Conservation (phyloP, 1,140 invertebrate genomes). For the Euborellia annulipes region DNA sequence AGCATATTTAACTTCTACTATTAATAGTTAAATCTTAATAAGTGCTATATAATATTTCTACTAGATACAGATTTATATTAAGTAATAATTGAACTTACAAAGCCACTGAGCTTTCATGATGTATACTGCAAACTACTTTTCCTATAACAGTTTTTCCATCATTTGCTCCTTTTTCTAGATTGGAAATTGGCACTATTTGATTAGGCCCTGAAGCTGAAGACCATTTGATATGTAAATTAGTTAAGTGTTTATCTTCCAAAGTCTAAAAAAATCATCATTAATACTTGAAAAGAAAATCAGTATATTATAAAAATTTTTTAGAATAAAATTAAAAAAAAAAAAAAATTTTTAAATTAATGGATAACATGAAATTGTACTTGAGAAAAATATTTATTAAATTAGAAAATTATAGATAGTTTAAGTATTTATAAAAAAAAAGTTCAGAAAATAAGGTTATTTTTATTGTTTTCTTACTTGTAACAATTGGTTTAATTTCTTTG, state of each 20-base stretch:
- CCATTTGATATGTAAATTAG: too few relatives aligned
- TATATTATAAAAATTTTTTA: slow-evolving; percentile 4
- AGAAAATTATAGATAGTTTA: slow-evolving; percentile 17
- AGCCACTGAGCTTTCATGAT: slow-evolving; percentile 54
- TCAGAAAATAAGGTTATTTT: slow-evolving; percentile 3
- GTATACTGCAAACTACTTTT: slow-evolving; percentile 65
- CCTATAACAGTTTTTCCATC: slow-evolving; percentile 52
- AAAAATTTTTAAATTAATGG: slow-evolving; percentile 7
- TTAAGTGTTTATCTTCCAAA: slow-evolving; percentile 32
- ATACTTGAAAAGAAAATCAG: not conserved
- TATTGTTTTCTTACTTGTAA: slow-evolving; percentile 32
- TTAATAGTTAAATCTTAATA: too few relatives aligned
- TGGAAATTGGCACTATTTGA: slow-evolving; percentile 31
- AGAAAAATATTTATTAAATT: slow-evolving; percentile 12
- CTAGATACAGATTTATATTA: too few relatives aligned
- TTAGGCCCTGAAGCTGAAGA: too few relatives aligned
- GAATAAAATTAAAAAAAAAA: slow-evolving; percentile 1
- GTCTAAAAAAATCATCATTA: slow-evolving; percentile 22
- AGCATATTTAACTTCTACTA: too few relatives aligned
- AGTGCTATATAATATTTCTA: too few relatives aligned
- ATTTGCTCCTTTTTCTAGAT: slow-evolving; percentile 41
- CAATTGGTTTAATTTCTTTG: slow-evolving; percentile 47
- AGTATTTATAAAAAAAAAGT: slow-evolving; percentile 13
- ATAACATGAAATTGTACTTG: not conserved
- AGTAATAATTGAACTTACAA: too few relatives aligned